Conservation (phyloP, 2,888 invertebrate genomes). For the Lysandra bellargus region DNA sequence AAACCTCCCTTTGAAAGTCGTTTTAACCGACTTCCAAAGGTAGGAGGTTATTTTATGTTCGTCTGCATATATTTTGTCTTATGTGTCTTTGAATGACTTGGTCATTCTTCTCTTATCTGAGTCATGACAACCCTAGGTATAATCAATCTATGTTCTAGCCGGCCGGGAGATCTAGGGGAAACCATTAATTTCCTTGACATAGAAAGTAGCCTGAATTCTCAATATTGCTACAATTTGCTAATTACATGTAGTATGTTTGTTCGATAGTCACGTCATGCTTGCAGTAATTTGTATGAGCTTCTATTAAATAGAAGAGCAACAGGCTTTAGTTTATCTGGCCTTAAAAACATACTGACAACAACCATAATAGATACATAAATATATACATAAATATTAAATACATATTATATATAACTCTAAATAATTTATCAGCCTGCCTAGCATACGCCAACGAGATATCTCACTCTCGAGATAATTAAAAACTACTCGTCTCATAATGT, state of each 20-base stretch:
- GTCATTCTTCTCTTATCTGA: neutral
- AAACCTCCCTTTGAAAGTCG: too few relatives aligned
- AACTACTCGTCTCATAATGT: too few relatives aligned
- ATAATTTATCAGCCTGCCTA: too few relatives aligned
- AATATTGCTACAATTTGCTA: slow-evolving; percentile 29
- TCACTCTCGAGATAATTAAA: too few relatives aligned
- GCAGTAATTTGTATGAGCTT: neutral
- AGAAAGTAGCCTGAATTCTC: slow-evolving; percentile 56
- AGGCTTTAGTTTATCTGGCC: neutral
- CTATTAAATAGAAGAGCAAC: neutral
- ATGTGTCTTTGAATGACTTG: too few relatives aligned
- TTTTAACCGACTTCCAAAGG: too few relatives aligned
- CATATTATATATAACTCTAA: too few relatives aligned
- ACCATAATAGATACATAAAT: too few relatives aligned
- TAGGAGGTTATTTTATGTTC: too few relatives aligned
- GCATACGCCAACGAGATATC: too few relatives aligned
- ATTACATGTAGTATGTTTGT: slow-evolving; percentile 8
- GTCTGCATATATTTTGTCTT: too few relatives aligned
- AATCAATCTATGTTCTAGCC: slow-evolving; percentile 33
- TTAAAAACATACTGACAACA: neutral
- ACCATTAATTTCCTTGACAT: slow-evolving; percentile 62
- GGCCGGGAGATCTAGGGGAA: slow-evolving; percentile 54
- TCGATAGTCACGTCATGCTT: neutral
- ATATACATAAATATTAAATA: too few relatives aligned
- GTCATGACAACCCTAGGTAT: neutral